Evolutionary conservation across 2,888 invertebrate species (phyloP).

Genomic region (Unio delphinus): DNA sequence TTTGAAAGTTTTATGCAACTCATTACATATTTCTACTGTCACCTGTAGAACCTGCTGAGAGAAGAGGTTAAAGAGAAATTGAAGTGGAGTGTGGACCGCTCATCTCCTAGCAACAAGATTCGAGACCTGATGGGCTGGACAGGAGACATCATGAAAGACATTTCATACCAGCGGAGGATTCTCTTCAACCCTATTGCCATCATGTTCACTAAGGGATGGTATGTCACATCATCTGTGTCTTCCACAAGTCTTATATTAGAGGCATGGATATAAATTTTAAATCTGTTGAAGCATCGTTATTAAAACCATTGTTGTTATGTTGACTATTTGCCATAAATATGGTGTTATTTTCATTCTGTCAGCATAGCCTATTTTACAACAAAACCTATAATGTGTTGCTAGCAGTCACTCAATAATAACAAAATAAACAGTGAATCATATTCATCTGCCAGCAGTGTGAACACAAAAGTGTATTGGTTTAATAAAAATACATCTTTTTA

Average conservation of each 20-base stretch:
- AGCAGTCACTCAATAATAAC: too few relatives aligned
- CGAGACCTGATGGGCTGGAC: slow-evolving; percentile 71
- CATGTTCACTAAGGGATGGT: slow-evolving; percentile 70
- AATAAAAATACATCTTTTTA: too few relatives aligned
- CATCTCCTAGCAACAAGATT: slow-evolving; percentile 71
- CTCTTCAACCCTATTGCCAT: slow-evolving; percentile 68
- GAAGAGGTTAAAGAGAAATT: slow-evolving; percentile 71
- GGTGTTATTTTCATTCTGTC: too few relatives aligned
- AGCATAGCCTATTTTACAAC: too few relatives aligned
- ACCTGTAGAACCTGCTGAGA: slow-evolving; percentile 63
- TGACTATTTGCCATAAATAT: too few relatives aligned
- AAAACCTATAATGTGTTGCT: too few relatives aligned
- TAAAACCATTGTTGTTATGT: neutral
- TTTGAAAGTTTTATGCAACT: neutral
- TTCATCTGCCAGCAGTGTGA: too few relatives aligned
- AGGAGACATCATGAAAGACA: slow-evolving; percentile 70
- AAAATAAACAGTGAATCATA: too few relatives aligned
- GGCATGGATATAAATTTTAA: neutral
- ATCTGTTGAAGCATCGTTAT: neutral
- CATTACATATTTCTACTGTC: neutral
- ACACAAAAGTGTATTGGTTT: too few relatives aligned
- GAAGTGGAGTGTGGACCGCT: slow-evolving; percentile 70
- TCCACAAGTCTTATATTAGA: neutral
- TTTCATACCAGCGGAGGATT: slow-evolving; percentile 68
- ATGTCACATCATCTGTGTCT: slow-evolving; percentile 13